Evolutionary conservation across 2,888 invertebrate species (phyloP), one percentile per base, ranked within the genome.

Genomic region (Watsonalla cultraria): DNA sequence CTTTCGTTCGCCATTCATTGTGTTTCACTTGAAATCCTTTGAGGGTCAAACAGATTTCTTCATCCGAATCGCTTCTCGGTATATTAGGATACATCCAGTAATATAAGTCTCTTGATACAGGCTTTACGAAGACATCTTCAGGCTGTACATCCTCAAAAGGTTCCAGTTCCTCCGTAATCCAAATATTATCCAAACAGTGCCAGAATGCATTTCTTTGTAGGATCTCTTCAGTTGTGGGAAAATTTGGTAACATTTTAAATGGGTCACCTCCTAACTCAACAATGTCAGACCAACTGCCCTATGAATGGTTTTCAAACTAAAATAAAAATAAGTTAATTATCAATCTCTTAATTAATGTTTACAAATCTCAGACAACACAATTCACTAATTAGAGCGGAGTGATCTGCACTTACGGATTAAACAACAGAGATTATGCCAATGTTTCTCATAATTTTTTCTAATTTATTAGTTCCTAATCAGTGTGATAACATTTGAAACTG

Each of bases 41-140:
- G 7, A 89, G 59, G 50, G 82, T 84, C 45, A 88, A 58, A 1
- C 87, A 80, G 54, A 74, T 83, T 59, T 90, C 90, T 37, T 89
- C 90, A 53, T 90, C 90, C 0, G 90, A 90, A 68, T 89, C 89
- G 61, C 90, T 90, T 70, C 89, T 75, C 0, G 83, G 81, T 74
- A 90, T 87, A 47, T 90, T 89, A 1, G 89, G 89, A 59, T 76
- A 77, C 59, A 80, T 87, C 0, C 85, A 72, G 57, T 90, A 89
- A 56, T 90, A 90, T 15, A 78, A 65, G 57, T 90, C 90, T 68
- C 82, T 82, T 13, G 89, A 74, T 0, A 89, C 62, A 0, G 90
- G 90, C 62, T 87, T 90, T 0, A 61, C 54, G 64, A 77, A 90
- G 39, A 74, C 54, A 55, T 87, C 76, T 62, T 89, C 86, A 0